Base-by-base conservation (phyloP, 2,888 invertebrate species). In the Acleris literana region DNA sequence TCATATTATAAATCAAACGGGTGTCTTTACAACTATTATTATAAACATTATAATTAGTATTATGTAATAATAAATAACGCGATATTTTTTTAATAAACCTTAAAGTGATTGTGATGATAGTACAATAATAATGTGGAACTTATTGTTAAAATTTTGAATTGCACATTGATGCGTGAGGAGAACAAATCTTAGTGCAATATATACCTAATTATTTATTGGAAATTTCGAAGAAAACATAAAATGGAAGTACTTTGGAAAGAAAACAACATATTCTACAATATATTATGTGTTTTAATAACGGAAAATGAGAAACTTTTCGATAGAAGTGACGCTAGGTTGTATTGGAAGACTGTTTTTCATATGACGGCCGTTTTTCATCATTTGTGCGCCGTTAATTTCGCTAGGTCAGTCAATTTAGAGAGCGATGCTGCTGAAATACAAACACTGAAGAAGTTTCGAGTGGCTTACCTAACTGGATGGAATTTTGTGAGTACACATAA, bases 221-320 rank as follows among this genome's bases (percentile, higher is more conserved):
- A 39, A 39, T 13, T 39, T 39, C 13, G 39, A 39, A 4, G 39
- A 39, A 39, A 11, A 11, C 11, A 11, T 33, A 13, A 74, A 73
- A 90, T 90, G 89, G 90, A 89, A 67, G 78, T 81, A 2, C 57
- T 88, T 2, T 87, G 82, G 78, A 85, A 83, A 44, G 85, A 88
- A 33, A 84, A 76, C 59, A 91, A 90, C 61, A 81, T 89, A 55
- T 85, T 87, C 68, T 89, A 89, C 68, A 90, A 90, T 25, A 63
- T 90, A 59, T 67, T 91, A 51, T 88, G 90, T 63, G 88, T 89
- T 75, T 75, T 91, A 1, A 88, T 91, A 67, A 86, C 87, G 0
- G 89, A 91, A 80, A 90, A 91, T 56, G 89, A 90, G 61, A 90
- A 90, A 17, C 74, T 89, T 0, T 90, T 89, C 17, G 86, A 90